A percentile compares a stretch with the other conserved stretches of the same genome.
phyloP scores from a whole-genome alignment of 2,888 invertebrate genomes.

The Microplitis manilae region DNA sequence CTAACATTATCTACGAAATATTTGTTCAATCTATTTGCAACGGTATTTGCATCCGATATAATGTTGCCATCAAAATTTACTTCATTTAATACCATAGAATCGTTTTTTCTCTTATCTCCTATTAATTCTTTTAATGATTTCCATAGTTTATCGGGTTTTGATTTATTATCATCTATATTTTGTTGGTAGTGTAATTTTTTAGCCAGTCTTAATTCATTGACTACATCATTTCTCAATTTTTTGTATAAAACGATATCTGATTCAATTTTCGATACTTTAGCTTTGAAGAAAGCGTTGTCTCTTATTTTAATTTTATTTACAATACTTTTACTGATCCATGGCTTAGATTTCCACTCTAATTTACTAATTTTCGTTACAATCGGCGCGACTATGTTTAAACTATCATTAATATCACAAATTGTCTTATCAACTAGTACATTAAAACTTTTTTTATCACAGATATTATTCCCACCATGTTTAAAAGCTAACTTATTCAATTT shows the following conservation, averaged over 20 bases:
- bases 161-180: slow-evolving; percentile 8
- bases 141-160: neutral
- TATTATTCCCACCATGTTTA: too few relatives aligned
- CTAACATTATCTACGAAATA: slow-evolving; percentile 11
- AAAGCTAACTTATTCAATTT: too few relatives aligned
- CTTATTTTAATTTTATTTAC: neutral
- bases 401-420: neutral
- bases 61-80: neutral
- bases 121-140: too few relatives aligned
- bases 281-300: neutral
- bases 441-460: too few relatives aligned
- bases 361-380: neutral
- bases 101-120: neutral
- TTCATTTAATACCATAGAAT: neutral
- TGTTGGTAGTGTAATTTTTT: neutral
- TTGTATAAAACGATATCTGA: too few relatives aligned
- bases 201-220: too few relatives aligned
- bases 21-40: neutral
- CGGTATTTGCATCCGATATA: neutral
- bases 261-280: too few relatives aligned
- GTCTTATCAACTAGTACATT: too few relatives aligned
- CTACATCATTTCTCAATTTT: too few relatives aligned
- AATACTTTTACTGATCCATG: neutral
- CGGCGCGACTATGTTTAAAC: neutral
- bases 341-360: neutral